Percentiles rank a stretch among this genome's conserved stretches.
Conservation (phyloP, 2,888 invertebrate species). For the Andrena fulva region DNA sequence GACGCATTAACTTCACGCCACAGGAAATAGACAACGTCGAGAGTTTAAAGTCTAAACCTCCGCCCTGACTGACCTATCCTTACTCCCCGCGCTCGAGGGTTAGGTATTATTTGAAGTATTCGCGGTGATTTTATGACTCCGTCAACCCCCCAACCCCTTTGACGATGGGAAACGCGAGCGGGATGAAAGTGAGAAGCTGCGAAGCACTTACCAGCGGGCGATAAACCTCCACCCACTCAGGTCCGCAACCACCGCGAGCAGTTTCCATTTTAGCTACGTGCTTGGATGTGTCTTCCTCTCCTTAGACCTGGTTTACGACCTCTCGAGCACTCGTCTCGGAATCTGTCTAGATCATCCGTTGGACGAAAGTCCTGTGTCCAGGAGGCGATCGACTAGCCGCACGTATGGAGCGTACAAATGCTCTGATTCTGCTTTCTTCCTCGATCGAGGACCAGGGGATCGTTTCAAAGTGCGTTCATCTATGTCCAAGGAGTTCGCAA, state of each 20-base stretch:
- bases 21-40: background rate
- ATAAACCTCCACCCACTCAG: conserved; percentile 76
- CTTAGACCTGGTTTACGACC: conserved; percentile 75
- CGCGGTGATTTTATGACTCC: conserved; percentile 75
- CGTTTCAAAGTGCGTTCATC: background rate
- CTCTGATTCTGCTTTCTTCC: background rate
- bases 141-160: conserved; percentile 12
- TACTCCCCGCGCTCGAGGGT: conserved; percentile 7
- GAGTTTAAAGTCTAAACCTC: background rate
- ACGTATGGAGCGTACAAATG: too few species aligned
- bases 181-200: conserved; percentile 70
- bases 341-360: conserved; percentile 55
- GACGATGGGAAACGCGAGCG: conserved; percentile 35
- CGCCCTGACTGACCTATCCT: background rate
- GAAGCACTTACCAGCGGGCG: conserved; percentile 74
- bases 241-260: conserved; percentile 62
- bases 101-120: conserved; percentile 70
- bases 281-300: conserved; percentile 65
- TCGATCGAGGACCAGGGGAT: background rate
- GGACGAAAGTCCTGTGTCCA: conserved; percentile 14
- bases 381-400: background rate
- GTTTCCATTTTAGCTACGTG: conserved; percentile 78
- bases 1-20: background rate
- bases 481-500: background rate
- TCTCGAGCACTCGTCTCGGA: conserved; percentile 62